phyloP scores from a whole-genome alignment of 2,888 invertebrate genomes.

The Congeria kusceri region DNA sequence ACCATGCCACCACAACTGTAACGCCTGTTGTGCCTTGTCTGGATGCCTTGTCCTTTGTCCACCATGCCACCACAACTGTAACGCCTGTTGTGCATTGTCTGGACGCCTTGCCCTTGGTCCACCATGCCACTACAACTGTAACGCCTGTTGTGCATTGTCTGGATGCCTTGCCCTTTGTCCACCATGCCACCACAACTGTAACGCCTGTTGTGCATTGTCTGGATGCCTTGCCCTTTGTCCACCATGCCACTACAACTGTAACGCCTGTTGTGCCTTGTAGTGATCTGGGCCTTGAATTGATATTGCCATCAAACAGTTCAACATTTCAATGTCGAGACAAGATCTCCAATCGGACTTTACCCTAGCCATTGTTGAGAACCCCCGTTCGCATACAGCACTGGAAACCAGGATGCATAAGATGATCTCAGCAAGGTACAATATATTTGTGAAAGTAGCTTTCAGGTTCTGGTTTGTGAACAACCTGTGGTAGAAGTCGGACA shows the following conservation, averaged over 20 bases:
- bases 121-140: too few relatives aligned
- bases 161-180: too few relatives aligned
- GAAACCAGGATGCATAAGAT: slow-evolving; percentile 44
- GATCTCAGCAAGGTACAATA: slow-evolving; percentile 42
- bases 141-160: too few relatives aligned
- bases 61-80: too few relatives aligned
- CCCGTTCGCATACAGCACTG: slow-evolving; percentile 53
- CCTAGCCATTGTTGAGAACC: slow-evolving; percentile 58
- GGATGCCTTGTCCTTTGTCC: too few relatives aligned
- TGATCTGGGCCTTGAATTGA: slow-evolving; percentile 45
- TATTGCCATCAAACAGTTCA: slow-evolving; percentile 52
- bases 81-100: too few relatives aligned
- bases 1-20: too few relatives aligned
- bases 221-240: slow-evolving; percentile 44
- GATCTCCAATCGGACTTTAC: slow-evolving; percentile 62
- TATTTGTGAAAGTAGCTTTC: slow-evolving; percentile 20
- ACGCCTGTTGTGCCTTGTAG: slow-evolving; percentile 43
- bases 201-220: too few relatives aligned
- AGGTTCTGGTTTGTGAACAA: slow-evolving; percentile 26
- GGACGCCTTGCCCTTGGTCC: too few relatives aligned
- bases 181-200: too few relatives aligned
- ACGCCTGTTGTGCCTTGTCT: too few relatives aligned
- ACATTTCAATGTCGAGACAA: too few relatives aligned
- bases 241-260: slow-evolving; percentile 57
- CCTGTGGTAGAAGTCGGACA: slow-evolving; percentile 26